A percentile compares a stretch with the other conserved stretches of the same genome.
phyloP scores from a whole-genome alignment of 2,888 invertebrate species.

The Busseola fusca region DNA sequence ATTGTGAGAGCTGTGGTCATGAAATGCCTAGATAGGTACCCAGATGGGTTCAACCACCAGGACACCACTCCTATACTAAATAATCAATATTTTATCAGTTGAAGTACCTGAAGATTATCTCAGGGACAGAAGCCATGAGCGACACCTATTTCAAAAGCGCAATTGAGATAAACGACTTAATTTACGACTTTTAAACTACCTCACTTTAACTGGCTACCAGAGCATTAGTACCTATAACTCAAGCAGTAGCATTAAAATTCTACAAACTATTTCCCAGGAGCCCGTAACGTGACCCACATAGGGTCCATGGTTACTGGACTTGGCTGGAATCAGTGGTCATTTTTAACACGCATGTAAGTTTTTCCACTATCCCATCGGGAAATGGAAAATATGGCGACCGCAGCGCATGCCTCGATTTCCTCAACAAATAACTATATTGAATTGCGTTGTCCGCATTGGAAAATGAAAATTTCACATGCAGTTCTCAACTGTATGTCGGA shows the following conservation, averaged over 20 bases:
- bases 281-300: slow-evolving; percentile 42
- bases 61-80: no score
- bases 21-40: no score
- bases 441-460: slow-evolving; percentile 49
- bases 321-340: slow-evolving; percentile 44
- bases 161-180: slow-evolving; percentile 5
- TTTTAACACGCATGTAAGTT: slow-evolving; percentile 61
- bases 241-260: slow-evolving; percentile 42
- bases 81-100: background rate
- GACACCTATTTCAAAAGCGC: slow-evolving; percentile 1
- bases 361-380: slow-evolving; percentile 61
- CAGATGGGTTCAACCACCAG: no score
- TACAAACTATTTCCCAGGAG: slow-evolving; percentile 37
- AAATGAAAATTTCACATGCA: slow-evolving; percentile 39
- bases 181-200: slow-evolving; percentile 35
- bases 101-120: background rate
- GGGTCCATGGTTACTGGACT: slow-evolving; percentile 24
- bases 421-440: slow-evolving; percentile 69
- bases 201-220: slow-evolving; percentile 6
- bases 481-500: slow-evolving; percentile 48
- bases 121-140: background rate
- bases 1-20: no score
- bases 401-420: slow-evolving; percentile 64
- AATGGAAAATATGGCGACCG: slow-evolving; percentile 70
- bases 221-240: slow-evolving; percentile 38